Conservation (phyloP, 1,140 invertebrate genomes). For the Fopius arisanus region DNA sequence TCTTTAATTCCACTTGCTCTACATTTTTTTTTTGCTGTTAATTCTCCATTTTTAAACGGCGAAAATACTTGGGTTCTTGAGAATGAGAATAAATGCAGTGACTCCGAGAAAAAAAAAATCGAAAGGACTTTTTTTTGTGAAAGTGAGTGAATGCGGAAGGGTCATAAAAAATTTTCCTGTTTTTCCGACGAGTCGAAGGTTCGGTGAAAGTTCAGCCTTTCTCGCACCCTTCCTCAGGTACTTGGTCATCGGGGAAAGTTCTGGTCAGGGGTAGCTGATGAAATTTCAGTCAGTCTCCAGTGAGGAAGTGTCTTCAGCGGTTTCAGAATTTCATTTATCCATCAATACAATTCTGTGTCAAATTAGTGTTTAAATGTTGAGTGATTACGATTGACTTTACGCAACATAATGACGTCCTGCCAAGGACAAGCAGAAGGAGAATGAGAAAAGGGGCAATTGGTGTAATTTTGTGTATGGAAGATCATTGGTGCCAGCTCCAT, state of each 20-base stretch:
- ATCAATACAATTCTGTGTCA: no score
- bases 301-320: not conserved
- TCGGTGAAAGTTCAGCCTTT: slow-evolving; percentile 41
- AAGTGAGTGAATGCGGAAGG: not conserved
- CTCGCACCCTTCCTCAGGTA: slow-evolving; percentile 30
- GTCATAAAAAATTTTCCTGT: slow-evolving; percentile 56
- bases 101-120: not conserved
- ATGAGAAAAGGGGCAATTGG: not conserved
- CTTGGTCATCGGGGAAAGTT: slow-evolving; percentile 40
- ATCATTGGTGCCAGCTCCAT: not conserved
- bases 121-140: not conserved
- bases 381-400: not conserved
- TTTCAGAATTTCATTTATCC: no score
- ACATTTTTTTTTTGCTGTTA: slow-evolving; percentile 17
- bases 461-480: not conserved
- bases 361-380: no score
- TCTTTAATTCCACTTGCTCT: not conserved
- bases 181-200: slow-evolving; percentile 27
- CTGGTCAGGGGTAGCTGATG: not conserved
- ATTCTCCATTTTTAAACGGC: no score
- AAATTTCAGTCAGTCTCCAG: not conserved
- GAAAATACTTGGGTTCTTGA: no score
- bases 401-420: not conserved
- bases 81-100: not conserved
- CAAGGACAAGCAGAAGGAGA: not conserved